These are phyloP conservation scores for Amblyteles armatorius DNA, from an alignment of 2,888 invertebrate species.

Conservation along the genomic window DNA sequence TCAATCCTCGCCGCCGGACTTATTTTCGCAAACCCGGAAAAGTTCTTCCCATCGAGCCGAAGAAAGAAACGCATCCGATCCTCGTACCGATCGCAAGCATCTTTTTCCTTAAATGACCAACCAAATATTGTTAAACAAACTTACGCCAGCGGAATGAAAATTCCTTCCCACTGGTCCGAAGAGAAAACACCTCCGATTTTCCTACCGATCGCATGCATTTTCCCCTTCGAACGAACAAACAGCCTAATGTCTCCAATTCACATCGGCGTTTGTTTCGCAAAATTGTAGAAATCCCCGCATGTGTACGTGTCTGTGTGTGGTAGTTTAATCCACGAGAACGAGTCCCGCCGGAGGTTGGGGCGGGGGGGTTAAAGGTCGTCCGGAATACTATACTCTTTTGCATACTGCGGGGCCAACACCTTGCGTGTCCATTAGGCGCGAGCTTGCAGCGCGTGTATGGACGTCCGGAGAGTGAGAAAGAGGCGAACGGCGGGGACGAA, in stretches of 20 bases:
- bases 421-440: slow-evolving; percentile 82
- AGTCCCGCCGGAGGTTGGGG: slow-evolving; percentile 6
- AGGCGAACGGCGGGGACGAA: slow-evolving; percentile 18
- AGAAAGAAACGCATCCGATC: neutral
- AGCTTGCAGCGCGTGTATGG: slow-evolving; percentile 62
- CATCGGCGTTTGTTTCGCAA: slow-evolving; percentile 21
- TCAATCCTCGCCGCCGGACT: slow-evolving; percentile 62
- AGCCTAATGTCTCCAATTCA: slow-evolving; percentile 26
- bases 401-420: slow-evolving; percentile 80
- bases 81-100: neutral
- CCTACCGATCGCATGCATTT: slow-evolving; percentile 6
- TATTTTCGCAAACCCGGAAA: slow-evolving; percentile 9
- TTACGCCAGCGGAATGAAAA: neutral
- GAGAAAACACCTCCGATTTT: neutral
- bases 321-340: slow-evolving; percentile 59
- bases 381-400: slow-evolving; percentile 75
- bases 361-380: slow-evolving; percentile 55
- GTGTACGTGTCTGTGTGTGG: neutral
- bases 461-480: slow-evolving; percentile 45
- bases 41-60: neutral
- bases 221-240: slow-evolving; percentile 39
- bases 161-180: neutral
- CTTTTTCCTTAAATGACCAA: neutral
- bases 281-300: slow-evolving; percentile 12
- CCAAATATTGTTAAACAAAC: too few species aligned